These are phyloP conservation scores for Muscicapa adusta DNA, from an alignment of 2,113 vertebrate species.

Conservation along the genomic window DNA sequence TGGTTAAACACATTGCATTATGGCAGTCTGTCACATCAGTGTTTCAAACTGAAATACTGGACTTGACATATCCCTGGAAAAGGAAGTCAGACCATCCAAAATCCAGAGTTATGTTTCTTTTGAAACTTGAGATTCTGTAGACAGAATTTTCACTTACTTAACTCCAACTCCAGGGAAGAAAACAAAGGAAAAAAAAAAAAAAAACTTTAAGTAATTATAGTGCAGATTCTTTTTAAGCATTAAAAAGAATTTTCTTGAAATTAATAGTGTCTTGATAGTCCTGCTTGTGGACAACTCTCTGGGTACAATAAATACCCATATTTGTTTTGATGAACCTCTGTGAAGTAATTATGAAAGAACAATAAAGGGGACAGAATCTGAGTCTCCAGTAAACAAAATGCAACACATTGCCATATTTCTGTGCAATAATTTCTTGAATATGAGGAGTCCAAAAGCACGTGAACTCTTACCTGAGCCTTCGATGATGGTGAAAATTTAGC, in stretches of 20 bases:
- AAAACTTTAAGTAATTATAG: background rate
- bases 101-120: conserved; percentile 24
- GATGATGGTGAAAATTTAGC: background rate
- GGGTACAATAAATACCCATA: background rate
- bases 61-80: conserved; percentile 46
- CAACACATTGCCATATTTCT: background rate
- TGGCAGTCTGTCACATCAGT: conserved; percentile 61
- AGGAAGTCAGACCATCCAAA: background rate
- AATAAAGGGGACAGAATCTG: background rate
- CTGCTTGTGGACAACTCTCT: background rate
- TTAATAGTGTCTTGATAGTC: background rate
- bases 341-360: background rate
- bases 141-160: conserved; percentile 12
- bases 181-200: background rate
- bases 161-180: accelerated
- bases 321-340: background rate
- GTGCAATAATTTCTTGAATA: background rate
- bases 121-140: conserved; percentile 30
- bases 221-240: background rate
- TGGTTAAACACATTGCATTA: conserved; percentile 47
- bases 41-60: conserved; percentile 46
- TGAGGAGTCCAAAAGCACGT: background rate
- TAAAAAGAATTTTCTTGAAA: background rate
- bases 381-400: background rate
- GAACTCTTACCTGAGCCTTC: background rate